Conservation (phyloP, 2,113 vertebrate species). For the Paramormyrops kingsleyae region DNA sequence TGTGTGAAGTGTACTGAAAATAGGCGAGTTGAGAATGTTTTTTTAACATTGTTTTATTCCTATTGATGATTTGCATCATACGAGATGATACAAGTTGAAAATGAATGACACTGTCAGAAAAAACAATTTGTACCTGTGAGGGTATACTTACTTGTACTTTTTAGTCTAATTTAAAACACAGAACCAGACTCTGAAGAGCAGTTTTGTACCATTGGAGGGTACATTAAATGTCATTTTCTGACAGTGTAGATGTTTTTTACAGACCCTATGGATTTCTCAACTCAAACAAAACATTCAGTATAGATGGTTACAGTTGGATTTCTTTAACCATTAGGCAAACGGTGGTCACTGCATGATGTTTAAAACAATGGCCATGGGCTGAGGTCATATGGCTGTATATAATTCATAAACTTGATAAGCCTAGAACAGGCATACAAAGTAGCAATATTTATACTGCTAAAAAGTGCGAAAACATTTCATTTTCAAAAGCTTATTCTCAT, state of each 20-base stretch:
- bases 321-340: not conserved
- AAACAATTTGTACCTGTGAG: not conserved
- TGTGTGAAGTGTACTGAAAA: not conserved
- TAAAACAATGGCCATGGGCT: not conserved
- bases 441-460: not conserved
- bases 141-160: not conserved
- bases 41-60: not conserved
- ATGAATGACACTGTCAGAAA: not conserved
- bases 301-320: not conserved
- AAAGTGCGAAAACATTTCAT: not conserved
- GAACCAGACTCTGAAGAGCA: not conserved
- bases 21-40: not conserved
- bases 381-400: not conserved
- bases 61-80: not conserved
- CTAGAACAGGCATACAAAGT: not conserved
- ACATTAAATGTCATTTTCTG: not conserved
- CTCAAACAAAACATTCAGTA: not conserved
- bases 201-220: not conserved
- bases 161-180: not conserved
- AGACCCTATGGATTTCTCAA: not conserved
- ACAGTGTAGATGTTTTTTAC: not conserved
- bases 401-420: not conserved
- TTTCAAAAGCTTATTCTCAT: not conserved
- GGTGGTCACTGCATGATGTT: not conserved
- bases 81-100: not conserved